Conservation (phyloP, 2,888 invertebrate genomes). For the Furcula furcula region DNA sequence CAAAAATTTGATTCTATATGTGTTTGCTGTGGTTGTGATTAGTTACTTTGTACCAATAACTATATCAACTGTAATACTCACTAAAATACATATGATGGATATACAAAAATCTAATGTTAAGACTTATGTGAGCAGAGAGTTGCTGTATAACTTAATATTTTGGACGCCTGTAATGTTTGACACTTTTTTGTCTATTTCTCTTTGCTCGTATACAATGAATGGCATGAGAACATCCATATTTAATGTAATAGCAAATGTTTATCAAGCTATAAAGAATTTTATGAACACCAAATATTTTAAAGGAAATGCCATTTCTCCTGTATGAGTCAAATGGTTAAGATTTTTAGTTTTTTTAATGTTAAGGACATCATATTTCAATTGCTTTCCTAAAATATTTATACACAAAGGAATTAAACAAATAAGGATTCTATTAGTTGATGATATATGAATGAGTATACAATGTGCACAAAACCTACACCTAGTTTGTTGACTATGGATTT, state of each 20-base stretch:
- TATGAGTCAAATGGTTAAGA: constrained; percentile 20
- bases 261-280: constrained; percentile 67
- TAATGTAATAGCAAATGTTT: constrained; percentile 68
- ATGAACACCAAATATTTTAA: constrained; percentile 69
- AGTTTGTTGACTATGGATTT: too few species aligned
- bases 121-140: constrained; percentile 58
- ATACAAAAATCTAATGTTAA: constrained; percentile 52
- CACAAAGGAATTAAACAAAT: too few species aligned
- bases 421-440: too few species aligned
- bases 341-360: neutral
- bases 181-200: constrained; percentile 59
- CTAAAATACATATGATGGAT: constrained; percentile 63
- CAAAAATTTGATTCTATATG: constrained; percentile 56
- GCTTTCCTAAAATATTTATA: too few species aligned
- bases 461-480: too few species aligned
- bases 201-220: constrained; percentile 64
- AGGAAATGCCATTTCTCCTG: constrained; percentile 56
- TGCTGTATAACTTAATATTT: constrained; percentile 68
- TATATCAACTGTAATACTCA: constrained; percentile 62
- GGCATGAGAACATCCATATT: constrained; percentile 59
- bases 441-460: too few species aligned
- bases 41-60: constrained; percentile 72
- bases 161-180: constrained; percentile 76
- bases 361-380: too few species aligned
- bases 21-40: constrained; percentile 56